Evolutionary conservation across 2,113 vertebrate genomes (phyloP).

Genomic region (Agelaius tricolor): DNA sequence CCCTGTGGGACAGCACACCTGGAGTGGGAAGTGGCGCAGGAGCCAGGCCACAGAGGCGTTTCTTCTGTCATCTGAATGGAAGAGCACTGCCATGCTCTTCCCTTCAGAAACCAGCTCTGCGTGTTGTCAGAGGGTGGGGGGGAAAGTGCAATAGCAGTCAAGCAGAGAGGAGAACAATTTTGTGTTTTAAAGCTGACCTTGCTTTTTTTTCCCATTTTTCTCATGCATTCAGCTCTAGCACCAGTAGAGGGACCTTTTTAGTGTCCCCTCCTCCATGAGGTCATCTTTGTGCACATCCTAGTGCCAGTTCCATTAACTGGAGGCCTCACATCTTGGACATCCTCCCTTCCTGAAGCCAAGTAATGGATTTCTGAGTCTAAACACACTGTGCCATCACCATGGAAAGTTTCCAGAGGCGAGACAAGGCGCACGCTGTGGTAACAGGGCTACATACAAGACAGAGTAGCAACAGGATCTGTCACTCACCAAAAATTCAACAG

Average conservation of each 20-base stretch:
- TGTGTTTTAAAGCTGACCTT: not conserved
- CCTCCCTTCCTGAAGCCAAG: not conserved
- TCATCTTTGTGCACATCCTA: not conserved
- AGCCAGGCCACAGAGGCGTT: not conserved
- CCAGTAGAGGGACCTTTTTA: not conserved
- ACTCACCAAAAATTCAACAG: not conserved
- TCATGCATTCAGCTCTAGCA: not conserved
- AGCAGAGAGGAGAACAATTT: not conserved
- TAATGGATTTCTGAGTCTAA: not conserved
- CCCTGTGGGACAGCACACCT: fast-evolving
- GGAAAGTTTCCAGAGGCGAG: not conserved
- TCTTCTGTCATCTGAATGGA: not conserved
- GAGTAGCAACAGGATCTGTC: not conserved
- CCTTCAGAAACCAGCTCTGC: not conserved
- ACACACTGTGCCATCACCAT: not conserved
- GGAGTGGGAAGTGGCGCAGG: not conserved
- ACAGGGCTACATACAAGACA: not conserved
- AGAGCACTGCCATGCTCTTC: not conserved
- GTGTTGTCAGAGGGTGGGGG: fast-evolving
- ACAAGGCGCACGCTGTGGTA: not conserved
- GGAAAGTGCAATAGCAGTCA: not conserved
- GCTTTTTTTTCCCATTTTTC: not conserved
- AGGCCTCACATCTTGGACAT: not conserved
- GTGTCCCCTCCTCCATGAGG: not conserved
- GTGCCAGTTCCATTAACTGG: not conserved